These are phyloP conservation scores for Heptranchias perlo DNA, from an alignment of 2,113 vertebrate species.

Conservation along the genomic window DNA sequence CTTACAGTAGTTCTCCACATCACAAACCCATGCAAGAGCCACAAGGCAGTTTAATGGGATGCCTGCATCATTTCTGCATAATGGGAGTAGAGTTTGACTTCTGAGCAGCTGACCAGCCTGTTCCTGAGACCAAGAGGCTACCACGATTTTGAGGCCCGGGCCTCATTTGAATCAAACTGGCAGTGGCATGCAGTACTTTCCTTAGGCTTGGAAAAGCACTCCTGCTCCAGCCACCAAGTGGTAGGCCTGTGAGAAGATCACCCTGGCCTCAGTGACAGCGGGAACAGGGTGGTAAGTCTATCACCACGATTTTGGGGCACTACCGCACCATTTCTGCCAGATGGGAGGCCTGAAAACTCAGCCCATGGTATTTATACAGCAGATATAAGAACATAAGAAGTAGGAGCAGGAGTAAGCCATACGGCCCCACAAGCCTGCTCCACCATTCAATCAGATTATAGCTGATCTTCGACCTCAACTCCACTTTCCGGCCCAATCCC, in stretches of 20 bases:
- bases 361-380: not conserved
- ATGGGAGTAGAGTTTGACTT: too few species aligned
- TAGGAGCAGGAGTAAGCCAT: too few species aligned
- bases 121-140: too few species aligned
- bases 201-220: not conserved
- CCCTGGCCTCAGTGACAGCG: not conserved
- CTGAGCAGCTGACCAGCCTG: too few species aligned
- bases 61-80: not conserved
- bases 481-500: too few species aligned
- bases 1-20: not conserved
- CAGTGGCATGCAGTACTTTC: not conserved
- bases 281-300: not conserved
- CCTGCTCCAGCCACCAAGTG: not conserved
- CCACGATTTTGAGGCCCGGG: too few species aligned
- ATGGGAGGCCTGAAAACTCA: not conserved
- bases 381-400: too few species aligned
- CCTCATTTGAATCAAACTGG: too few species aligned
- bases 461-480: too few species aligned
- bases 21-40: not conserved
- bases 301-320: not conserved
- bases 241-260: not conserved
- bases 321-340: not conserved
- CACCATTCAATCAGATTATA: too few species aligned
- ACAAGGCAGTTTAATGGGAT: not conserved
- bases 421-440: too few species aligned